Percentiles rank a stretch among this genome's conserved stretches.
Conservation (phyloP, 1,140 invertebrate species). For the Oncopeltus fasciatus region DNA sequence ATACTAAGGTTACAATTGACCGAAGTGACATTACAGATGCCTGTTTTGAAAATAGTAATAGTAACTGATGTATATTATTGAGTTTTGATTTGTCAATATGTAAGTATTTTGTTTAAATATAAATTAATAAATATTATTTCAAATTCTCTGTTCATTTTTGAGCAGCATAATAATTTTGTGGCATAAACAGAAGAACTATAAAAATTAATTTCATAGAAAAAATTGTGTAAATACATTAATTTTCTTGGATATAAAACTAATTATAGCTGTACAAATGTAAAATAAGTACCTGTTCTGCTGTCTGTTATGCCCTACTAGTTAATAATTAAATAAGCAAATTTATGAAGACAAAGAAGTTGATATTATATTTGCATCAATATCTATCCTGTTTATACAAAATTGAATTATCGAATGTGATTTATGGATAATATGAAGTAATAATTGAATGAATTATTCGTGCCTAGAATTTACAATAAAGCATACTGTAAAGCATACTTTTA, state of each 20-base stretch:
- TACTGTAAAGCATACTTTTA: too few relatives aligned
- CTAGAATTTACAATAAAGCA: too few relatives aligned
- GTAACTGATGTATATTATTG: not conserved
- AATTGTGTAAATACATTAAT: not conserved
- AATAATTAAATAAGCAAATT: too few relatives aligned
- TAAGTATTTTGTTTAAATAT: not conserved
- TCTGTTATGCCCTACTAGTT: too few relatives aligned
- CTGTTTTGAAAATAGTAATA: conserved; percentile 2
- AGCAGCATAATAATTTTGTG: not conserved
- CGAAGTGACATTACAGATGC: not conserved
- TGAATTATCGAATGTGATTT: too few relatives aligned
- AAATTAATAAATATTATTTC: not conserved
- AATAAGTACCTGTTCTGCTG: not conserved
- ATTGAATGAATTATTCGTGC: too few relatives aligned
- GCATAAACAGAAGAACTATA: too few relatives aligned
- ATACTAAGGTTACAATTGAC: not conserved
- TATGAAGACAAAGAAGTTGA: too few relatives aligned
- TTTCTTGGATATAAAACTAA: not conserved
- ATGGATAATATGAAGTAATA: too few relatives aligned
- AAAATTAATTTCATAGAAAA: not conserved
- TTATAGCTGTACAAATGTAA: not conserved
- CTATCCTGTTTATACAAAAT: too few relatives aligned
- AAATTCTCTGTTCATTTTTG: not conserved
- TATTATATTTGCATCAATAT: too few relatives aligned
- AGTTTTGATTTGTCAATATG: not conserved